A percentile compares a stretch with the other conserved stretches of the same genome.
Evolutionary conservation across 2,888 invertebrate species (phyloP).

Genomic region (Cosmorhoe ocellata): DNA sequence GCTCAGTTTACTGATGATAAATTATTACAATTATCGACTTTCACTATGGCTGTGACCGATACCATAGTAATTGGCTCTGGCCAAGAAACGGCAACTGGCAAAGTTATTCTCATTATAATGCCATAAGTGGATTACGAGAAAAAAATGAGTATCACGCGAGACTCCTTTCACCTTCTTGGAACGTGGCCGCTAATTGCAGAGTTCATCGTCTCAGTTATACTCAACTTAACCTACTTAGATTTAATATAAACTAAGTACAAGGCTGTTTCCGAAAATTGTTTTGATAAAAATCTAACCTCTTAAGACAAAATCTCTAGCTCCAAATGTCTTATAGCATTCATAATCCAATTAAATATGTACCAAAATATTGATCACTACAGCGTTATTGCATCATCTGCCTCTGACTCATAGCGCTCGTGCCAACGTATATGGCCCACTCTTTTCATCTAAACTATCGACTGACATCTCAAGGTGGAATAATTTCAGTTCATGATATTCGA

Average conservation of each 20-base stretch:
- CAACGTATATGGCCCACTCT: conserved; percentile 22
- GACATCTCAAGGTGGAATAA: conserved; percentile 33
- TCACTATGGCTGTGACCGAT: conserved; percentile 61
- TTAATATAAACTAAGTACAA: conserved; percentile 8
- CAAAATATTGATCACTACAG: conserved; percentile 24
- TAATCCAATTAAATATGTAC: conserved; percentile 1
- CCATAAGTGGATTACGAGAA: conserved; percentile 51
- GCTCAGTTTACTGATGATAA: conserved; percentile 24
- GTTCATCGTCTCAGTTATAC: conserved; percentile 58
- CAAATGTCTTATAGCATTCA: conserved; percentile 10
- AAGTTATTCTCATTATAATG: conserved; percentile 68
- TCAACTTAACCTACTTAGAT: conserved; percentile 39
- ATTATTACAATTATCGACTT: conserved; percentile 61
- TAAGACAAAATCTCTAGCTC: too few relatives aligned
- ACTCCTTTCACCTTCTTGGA: conserved; percentile 64
- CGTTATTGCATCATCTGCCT: conserved; percentile 30
- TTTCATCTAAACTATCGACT: conserved; percentile 11
- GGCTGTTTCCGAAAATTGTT: too few relatives aligned
- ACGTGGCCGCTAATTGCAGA: conserved; percentile 62
- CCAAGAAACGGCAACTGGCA: conserved; percentile 53
- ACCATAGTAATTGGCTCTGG: conserved; percentile 63
- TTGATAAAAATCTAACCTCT: neutral
- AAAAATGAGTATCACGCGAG: conserved; percentile 61
- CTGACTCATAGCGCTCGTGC: conserved; percentile 30
- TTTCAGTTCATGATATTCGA: conserved; percentile 42